These are phyloP conservation scores for Crotalus viridis DNA, from an alignment of 2,113 vertebrate genomes.

Conservation along the genomic window DNA sequence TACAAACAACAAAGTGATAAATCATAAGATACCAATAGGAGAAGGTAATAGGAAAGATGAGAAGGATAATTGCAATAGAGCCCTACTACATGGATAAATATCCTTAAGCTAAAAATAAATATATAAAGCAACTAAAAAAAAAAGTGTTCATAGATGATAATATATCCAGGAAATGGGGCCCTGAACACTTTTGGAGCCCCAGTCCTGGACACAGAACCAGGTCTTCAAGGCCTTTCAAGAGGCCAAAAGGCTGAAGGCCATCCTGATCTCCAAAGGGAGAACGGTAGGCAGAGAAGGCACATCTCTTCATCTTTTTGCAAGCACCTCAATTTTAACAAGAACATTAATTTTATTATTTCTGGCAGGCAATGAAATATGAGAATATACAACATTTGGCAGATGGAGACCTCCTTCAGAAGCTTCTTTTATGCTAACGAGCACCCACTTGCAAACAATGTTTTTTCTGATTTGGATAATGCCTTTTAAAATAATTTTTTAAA, in stretches of 20 bases:
- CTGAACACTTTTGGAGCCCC: not conserved
- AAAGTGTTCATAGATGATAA: not conserved
- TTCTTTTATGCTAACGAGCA: conserved; percentile 1
- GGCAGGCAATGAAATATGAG: not conserved
- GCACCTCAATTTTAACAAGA: not conserved
- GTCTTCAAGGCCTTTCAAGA: not conserved
- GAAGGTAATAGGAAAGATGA: not conserved
- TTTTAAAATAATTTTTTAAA: not conserved
- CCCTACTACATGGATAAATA: not conserved
- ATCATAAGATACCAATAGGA: not conserved
- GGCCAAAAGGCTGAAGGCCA: not conserved
- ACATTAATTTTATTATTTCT: not conserved
- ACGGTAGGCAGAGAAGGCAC: not conserved
- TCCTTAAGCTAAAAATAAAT: not conserved
- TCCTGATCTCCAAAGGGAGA: not conserved
- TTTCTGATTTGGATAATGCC: conserved; percentile 28
- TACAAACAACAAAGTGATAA: not conserved
- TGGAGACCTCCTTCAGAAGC: not conserved
- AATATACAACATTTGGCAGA: conserved; percentile 42
- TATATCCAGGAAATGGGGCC: not conserved
- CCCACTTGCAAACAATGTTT: conserved; percentile 27
- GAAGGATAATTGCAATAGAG: not conserved
- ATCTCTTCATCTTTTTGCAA: not conserved
- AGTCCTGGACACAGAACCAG: not conserved
- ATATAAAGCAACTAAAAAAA: not conserved